Base-by-base conservation (phyloP, 2,113 vertebrate genomes). In the Cyprinus carpio region DNA sequence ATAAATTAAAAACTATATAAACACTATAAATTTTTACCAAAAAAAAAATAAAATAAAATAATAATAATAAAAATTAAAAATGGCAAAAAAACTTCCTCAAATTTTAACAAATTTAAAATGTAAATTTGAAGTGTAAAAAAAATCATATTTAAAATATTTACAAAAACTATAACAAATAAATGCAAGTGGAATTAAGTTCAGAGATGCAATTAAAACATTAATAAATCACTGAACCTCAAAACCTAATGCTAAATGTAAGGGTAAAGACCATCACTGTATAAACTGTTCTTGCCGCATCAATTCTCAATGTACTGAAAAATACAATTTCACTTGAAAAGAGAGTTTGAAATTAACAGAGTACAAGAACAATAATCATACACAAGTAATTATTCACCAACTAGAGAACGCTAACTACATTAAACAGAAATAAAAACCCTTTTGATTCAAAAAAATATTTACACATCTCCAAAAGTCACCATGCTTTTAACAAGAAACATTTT, bases 401-500 rank as follows among this genome's bases (percentile, higher is more conserved):
- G 20, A 71, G 31, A 69, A 69, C 1, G 9, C 20, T 69, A 37
- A 69, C 20, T n/a, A 40, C 34, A 71, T 71, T 6, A 40, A 2
- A 71, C 20, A 40, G 34, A 71, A 71, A 23, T n/a, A 71, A 5
- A 71, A 37, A 37, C 31, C 67, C 20, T 37, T 10, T 18, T 69
- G 29, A 69, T 20, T 34, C 13, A 1, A 31, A 64, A 20, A 69
- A 31, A 58, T 2, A 58, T 11, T 31, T 29, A 40, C 8, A 40
- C 40, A 40, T 2, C 40, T 40, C 40, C 67, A 71, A 34, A 69
- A 69, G 67, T 40, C 34, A 40, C 67, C 34, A 71, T 71, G 20
- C 67, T n/a, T 71, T 71, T 71, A 69, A 69, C 65, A n/a, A 60
- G 20, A 60, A 60, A 60, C 8, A n/a, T 60, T 60, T 51, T 60